Percentiles rank a stretch among this genome's conserved stretches.
These are phyloP conservation scores for Napeogenes inachia DNA, from an alignment of 2,888 invertebrate genomes.

Conservation along the genomic window DNA sequence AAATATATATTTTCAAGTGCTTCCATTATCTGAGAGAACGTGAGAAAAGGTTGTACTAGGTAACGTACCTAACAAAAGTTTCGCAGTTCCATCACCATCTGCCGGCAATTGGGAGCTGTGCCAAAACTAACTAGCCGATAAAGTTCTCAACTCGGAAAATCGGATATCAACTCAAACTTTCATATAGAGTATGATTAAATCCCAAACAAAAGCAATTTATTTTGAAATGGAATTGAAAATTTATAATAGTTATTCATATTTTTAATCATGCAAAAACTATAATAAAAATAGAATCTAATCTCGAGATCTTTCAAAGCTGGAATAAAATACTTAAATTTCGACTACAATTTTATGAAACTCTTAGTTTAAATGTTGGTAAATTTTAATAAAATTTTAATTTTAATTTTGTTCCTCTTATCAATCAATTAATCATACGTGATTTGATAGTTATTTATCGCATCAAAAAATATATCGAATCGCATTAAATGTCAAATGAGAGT, in stretches of 20 bases:
- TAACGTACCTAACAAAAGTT: constrained; percentile 11
- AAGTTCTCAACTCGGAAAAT: constrained; percentile 45
- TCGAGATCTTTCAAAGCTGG: no score
- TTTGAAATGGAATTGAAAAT: neutral
- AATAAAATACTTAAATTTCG: no score
- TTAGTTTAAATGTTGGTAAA: no score
- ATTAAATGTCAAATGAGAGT: no score
- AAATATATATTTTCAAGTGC: neutral
- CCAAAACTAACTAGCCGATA: constrained; percentile 52
- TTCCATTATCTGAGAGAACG: constrained; percentile 2
- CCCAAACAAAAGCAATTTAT: constrained; percentile 7
- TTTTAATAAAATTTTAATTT: no score
- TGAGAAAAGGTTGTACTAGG: constrained; percentile 5
- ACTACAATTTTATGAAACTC: no score
- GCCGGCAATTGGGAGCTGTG: constrained; percentile 58
- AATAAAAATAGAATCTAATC: no score
- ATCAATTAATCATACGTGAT: no score
- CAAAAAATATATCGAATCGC: no score
- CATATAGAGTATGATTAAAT: constrained; percentile 12
- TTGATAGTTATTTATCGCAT: no score
- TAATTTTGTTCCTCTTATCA: no score
- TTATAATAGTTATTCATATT: constrained; percentile 4
- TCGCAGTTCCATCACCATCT: constrained; percentile 52
- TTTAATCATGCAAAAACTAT: neutral
- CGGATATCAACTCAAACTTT: constrained; percentile 45